Evolutionary conservation across 1,140 invertebrate genomes (phyloP).

Genomic region (Sycobia sp.): DNA sequence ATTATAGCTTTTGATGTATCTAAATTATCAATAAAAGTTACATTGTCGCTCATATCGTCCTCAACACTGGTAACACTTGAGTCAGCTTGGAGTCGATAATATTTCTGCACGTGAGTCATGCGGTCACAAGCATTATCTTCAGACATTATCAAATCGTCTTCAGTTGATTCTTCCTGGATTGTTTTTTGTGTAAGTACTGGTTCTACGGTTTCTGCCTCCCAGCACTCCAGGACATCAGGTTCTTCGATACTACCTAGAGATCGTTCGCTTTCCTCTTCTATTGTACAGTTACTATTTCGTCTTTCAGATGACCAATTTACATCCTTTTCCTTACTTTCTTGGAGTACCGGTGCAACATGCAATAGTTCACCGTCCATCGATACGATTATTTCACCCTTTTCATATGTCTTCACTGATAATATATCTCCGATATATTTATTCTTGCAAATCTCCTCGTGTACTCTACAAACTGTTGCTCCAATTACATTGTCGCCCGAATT

Average conservation of each 20-base stretch:
- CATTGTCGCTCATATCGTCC: slow-evolving; percentile 29
- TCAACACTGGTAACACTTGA: slow-evolving; percentile 41
- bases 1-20: slow-evolving; percentile 27
- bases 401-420: slow-evolving; percentile 46
- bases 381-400: slow-evolving; percentile 56
- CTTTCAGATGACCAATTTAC: not conserved
- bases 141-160: slow-evolving; percentile 33
- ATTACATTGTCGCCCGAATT: not conserved
- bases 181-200: slow-evolving; percentile 45
- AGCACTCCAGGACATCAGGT: slow-evolving; percentile 58
- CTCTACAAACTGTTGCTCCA: not conserved
- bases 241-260: slow-evolving; percentile 58
- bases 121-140: slow-evolving; percentile 36
- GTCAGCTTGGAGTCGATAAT: slow-evolving; percentile 49
- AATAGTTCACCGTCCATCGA: slow-evolving; percentile 55
- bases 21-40: slow-evolving; percentile 10
- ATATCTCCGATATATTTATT: slow-evolving; percentile 16
- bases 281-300: slow-evolving; percentile 20
- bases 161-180: slow-evolving; percentile 30
- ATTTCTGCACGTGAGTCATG: slow-evolving; percentile 52
- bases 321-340: slow-evolving; percentile 7
- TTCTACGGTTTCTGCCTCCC: slow-evolving; percentile 55
- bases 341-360: slow-evolving; percentile 35
- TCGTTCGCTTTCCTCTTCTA: slow-evolving; percentile 24
- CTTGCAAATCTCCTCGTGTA: slow-evolving; percentile 27